Base-by-base conservation (phyloP, 2,113 vertebrate species). In the Ranitomeya imitator region DNA sequence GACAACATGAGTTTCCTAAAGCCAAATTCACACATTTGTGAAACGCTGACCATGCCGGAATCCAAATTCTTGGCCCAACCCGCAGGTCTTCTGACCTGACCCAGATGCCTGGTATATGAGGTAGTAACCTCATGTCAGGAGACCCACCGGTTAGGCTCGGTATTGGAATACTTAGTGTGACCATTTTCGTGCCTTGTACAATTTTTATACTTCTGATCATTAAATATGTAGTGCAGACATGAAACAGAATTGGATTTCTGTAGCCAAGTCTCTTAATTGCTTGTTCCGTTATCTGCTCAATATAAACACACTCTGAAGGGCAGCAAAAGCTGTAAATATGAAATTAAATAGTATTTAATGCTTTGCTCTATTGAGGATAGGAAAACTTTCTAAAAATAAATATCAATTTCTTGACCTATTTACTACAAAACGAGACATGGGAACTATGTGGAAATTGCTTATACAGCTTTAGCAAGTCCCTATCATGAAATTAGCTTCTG, bases 391-490 rank as follows among this genome's bases (percentile, higher is more conserved):
- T 69, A 88, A 87, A 87, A 87, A 54, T 87, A 81, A 81, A 87
- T 87, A 82, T 87, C 86, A 87, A n/a, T 87, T 87, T 37, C 79
- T 82, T 87, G 86, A 82, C 65, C 86, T 82, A 60, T 73, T 87
- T 87, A 59, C 26, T 71, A 67, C 65, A 73, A 82, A 87, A 73
- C 67, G 3, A 83, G 79, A 74, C 69, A 37, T 79, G 63, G 16
- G 26, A 52, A 79, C 74, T 59, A 82, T 60, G 67, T 59, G 78
- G 52, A 82, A 87, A 87, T 37, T 87, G 86, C 86, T 73, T 87
- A 57, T 79, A 87, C 86, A 87, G 86, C 86, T 73, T 21, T 54
- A 73, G 77, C 51, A 59, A 82, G 65, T 82, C 65, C 79, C 65
- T 55, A 57, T 74, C 67, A 87, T 82, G 79, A 82, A 87, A 87